Evolutionary conservation across 2,888 invertebrate species (phyloP), one percentile per base, ranked within the genome.

Genomic region (Cantharis nigra): DNA sequence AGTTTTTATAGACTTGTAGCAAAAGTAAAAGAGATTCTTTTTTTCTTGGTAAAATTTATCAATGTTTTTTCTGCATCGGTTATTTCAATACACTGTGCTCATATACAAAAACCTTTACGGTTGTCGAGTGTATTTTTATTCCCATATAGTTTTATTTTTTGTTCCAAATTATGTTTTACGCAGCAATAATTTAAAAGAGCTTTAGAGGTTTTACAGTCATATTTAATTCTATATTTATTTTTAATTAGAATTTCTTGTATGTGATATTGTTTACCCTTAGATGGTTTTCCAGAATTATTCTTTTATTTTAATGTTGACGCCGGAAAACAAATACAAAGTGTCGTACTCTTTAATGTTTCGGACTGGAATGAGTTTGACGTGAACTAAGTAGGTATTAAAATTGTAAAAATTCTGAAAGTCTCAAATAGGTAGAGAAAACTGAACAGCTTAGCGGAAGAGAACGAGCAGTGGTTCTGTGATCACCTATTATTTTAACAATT

Each of bases 1-100:
- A 77, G 77, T 77, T 77, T 77, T 77, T 77, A 77, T 77, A 71
- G 71, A 77, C 74, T 74, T 77, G 74, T 74, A 77, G 70, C 70
- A 74, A 74, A 76, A 77, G 71, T 77, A 77, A 74, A 76, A 70
- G 74, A 71, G 65, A 71, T 74, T 64, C 71, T 71, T 70, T 71
- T 74, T 74, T 70, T 71, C 33, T 65, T 33, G 28, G 65, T 30
- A 74, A 77, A 77, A 77, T 77, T 77, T 77, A 77, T 77, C 77
- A 77, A 70, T 63, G 74, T 67, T 70, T 74, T 74, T 77, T 77
- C 74, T 74, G 71, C 77, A 74, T 77, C 73, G 20, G 77, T 74
- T 77, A 62, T 73, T 71, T 74, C 70, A 71, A 74, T 74, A 77
- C 67, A 69, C 49, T 64, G 33, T n/a, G 18, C n/a, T 71, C 20